These are phyloP conservation scores for Geodia barretti DNA, from an alignment of 37 sponge, comb jelly and placozoan genomes.

Conservation along the genomic window DNA sequence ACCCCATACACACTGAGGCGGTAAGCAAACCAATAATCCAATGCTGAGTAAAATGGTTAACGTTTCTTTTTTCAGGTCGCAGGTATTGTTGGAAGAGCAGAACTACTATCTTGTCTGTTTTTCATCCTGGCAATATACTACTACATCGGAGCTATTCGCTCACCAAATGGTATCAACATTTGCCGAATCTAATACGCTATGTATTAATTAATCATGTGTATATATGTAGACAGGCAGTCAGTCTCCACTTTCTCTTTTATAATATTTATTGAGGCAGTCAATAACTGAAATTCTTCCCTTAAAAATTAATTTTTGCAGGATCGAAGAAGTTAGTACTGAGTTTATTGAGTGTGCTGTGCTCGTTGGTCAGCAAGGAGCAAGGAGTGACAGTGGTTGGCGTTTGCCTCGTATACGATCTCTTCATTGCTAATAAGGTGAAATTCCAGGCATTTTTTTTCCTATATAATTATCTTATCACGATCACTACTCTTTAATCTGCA, in stretches of 20 bases:
- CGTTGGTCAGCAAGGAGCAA: constrained; percentile 87
- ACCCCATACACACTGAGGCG: constrained; percentile 73
- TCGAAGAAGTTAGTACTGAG: constrained; percentile 17
- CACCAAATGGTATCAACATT: not conserved
- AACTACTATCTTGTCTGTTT: constrained; percentile 81
- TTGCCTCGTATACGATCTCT: constrained; percentile 77
- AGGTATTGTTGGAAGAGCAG: constrained; percentile 92
- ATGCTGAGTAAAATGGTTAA: not conserved
- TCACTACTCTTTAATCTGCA: no score
- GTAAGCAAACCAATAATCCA: constrained; percentile 15
- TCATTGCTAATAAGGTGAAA: constrained; percentile 35
- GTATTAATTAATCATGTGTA: no score
- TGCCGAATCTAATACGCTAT: no score
- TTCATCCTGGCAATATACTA: constrained; percentile 58
- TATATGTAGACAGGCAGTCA: no score
- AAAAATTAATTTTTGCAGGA: not conserved
- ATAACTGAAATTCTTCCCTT: not conserved
- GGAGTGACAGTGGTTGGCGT: constrained; percentile 86
- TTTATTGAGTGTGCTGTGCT: constrained; percentile 34
- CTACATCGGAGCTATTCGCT: constrained; percentile 25
- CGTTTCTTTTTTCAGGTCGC: constrained; percentile 64
- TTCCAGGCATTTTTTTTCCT: no score
- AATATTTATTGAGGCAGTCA: no score
- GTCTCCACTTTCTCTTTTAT: no score
- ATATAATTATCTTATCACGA: no score